Conservation (phyloP, 2,888 invertebrate species). For the Odontothrips loti region DNA sequence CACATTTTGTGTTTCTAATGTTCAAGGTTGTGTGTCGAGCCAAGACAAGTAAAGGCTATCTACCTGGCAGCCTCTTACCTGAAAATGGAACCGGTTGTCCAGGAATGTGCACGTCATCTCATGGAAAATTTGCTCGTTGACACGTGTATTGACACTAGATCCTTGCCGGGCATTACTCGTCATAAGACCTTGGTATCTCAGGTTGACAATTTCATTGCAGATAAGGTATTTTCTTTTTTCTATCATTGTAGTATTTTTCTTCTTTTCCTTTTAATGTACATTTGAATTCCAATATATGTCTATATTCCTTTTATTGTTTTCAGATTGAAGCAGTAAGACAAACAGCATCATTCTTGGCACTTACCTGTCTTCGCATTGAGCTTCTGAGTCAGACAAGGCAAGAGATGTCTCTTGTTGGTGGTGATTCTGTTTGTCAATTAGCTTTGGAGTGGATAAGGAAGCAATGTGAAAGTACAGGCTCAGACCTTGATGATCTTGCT, state of each 20-base stretch:
- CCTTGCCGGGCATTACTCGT: slow-evolving; percentile 53
- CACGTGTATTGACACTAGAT: slow-evolving; percentile 55
- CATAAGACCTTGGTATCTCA: slow-evolving; percentile 55
- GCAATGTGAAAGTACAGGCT: slow-evolving; percentile 44
- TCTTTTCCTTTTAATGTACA: slow-evolving; percentile 30
- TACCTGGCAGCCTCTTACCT: slow-evolving; percentile 75
- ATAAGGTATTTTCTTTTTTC: slow-evolving; percentile 53
- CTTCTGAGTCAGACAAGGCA: slow-evolving; percentile 68
- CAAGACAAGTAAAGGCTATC: slow-evolving; percentile 63
- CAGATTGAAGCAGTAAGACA: slow-evolving; percentile 64
- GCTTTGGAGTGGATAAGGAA: slow-evolving; percentile 60
- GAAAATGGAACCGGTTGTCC: slow-evolving; percentile 69
- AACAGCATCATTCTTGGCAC: slow-evolving; percentile 58
- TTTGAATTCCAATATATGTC: not conserved
- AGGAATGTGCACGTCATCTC: slow-evolving; percentile 66
- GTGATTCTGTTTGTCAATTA: slow-evolving; percentile 56
- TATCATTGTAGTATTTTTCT: slow-evolving; percentile 24
- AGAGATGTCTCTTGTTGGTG: slow-evolving; percentile 55
- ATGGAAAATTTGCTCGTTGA: slow-evolving; percentile 60
- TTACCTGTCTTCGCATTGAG: slow-evolving; percentile 68
- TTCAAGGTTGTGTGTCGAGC: slow-evolving; percentile 51
- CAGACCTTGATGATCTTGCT: slow-evolving; percentile 46
- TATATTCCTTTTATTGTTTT: slow-evolving; percentile 32
- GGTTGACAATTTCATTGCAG: slow-evolving; percentile 66
- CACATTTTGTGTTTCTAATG: slow-evolving; percentile 37